A percentile compares a stretch with the other conserved stretches of the same genome.
Conservation (phyloP, 1,140 invertebrate species). For the Lutraria rhynchaena region DNA sequence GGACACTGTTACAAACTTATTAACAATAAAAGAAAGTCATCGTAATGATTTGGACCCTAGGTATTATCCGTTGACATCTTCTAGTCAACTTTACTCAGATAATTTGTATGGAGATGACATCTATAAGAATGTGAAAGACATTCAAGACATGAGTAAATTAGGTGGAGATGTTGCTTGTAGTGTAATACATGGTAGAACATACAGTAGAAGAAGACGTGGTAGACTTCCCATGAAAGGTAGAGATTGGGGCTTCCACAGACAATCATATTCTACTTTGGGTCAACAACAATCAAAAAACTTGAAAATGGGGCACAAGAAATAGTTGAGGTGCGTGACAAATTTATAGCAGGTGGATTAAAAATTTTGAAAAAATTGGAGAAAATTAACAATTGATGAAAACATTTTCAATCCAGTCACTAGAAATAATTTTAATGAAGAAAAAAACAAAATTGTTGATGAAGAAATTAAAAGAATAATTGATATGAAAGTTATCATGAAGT, state of each 20-base stretch:
- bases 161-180: background rate
- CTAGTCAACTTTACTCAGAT: background rate
- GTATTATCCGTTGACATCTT: background rate
- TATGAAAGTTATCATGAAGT: slow-evolving; percentile 24
- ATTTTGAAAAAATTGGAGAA: slow-evolving; percentile 8
- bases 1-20: slow-evolving; percentile 12
- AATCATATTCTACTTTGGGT: background rate
- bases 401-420: too few species aligned
- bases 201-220: too few species aligned
- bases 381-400: slow-evolving; percentile 2
- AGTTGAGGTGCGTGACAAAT: too few species aligned
- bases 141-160: slow-evolving; percentile 5
- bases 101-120: slow-evolving; percentile 24
- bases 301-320: too few species aligned
- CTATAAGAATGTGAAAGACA: slow-evolving; percentile 1
- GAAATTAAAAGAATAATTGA: slow-evolving; percentile 26
- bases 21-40: slow-evolving; percentile 17
- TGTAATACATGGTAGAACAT: too few species aligned
- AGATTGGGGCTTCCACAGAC: background rate
- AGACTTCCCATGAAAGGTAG: too few species aligned
- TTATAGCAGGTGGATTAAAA: background rate
- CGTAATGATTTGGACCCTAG: background rate
- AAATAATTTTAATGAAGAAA: slow-evolving; percentile 12
- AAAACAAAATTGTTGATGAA: too few species aligned
- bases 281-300: slow-evolving; percentile 6